Evolutionary conservation across 2,797 vertebrate genomes (phyloP).

Genomic region (Paramormyrops hopkinsi): DNA sequence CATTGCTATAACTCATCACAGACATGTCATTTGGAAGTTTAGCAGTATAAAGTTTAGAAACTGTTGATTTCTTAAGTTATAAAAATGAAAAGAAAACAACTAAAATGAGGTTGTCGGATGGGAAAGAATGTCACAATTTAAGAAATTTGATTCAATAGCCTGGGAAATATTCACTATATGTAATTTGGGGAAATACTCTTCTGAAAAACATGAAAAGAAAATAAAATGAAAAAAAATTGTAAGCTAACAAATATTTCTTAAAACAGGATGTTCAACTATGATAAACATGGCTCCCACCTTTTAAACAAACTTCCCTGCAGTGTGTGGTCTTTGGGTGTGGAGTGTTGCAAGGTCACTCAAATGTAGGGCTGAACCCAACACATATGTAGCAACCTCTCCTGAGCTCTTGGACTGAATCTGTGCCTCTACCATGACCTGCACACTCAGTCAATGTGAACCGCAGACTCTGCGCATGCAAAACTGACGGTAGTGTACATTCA

Average conservation of each 20-base stretch:
- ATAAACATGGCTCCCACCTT: constrained; percentile 72
- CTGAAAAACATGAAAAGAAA: constrained; percentile 30
- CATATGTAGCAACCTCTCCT: background rate
- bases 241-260: constrained; percentile 63
- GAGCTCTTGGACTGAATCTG: background rate
- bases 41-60: background rate
- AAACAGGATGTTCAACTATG: constrained; percentile 65
- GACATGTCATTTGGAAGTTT: background rate
- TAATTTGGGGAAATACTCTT: constrained; percentile 25
- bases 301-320: constrained; percentile 67
- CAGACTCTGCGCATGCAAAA: background rate
- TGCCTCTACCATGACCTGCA: background rate
- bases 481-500: background rate
- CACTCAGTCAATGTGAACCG: background rate
- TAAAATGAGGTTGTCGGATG: background rate
- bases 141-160: background rate
- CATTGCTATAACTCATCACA: background rate
- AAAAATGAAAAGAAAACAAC: background rate
- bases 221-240: constrained; percentile 34
- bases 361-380: background rate
- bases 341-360: constrained; percentile 16
- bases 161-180: background rate
- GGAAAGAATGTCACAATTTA: background rate
- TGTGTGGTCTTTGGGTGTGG: constrained; percentile 63
- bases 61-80: background rate